Base-by-base conservation (phyloP, 2,113 vertebrate species). In the Thunnus maccoyii region DNA sequence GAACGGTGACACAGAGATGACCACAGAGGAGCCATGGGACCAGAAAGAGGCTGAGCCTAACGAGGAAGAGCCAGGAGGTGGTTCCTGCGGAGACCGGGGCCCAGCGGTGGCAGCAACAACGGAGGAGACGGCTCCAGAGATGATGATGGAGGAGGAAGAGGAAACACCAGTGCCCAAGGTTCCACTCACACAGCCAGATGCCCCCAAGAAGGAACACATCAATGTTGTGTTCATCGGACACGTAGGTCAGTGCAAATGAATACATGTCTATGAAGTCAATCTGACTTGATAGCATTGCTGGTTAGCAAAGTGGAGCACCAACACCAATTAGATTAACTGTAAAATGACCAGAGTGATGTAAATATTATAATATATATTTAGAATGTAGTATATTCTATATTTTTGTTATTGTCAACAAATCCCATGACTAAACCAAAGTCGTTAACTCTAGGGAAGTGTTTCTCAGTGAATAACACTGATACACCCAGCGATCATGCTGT, bases 151-250 rank as follows among this genome's bases (percentile, higher is more conserved):
- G 96, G 98, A 99, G 84, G 98, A 99, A 60, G 98, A 99, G 51
- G 98, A 99, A 55, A 95, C 97, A 67, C 94, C 95, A 8, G 94
- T 92, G 80, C 97, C 96, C 0, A 99, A 99, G 88, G 95, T 96
- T 32, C 95, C 96, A 52, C 94, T 96, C 8, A 89, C 94, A 10
- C 96, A 95, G 0, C 97, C 98, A 48, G 96, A 98, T 10, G 97
- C 98, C 78, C 98, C 98, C 4, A 99, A 96, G 78, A 99, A 99
- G 87, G 98, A 99, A 73, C 98, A 99, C 18, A 96, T 99, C 82
- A 99, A 99, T 44, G 98, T 99, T 25, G 98, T 99, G 47, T 99
- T 99, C 94, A 99, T 99, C 54, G 98, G 98, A 22, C 98, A 99
- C 0, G 98, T 99, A 86, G 98, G 98, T 99, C 78, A 95, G 98